Base-by-base conservation (phyloP, 2,888 invertebrate genomes). In the Drosophila limbata region DNA sequence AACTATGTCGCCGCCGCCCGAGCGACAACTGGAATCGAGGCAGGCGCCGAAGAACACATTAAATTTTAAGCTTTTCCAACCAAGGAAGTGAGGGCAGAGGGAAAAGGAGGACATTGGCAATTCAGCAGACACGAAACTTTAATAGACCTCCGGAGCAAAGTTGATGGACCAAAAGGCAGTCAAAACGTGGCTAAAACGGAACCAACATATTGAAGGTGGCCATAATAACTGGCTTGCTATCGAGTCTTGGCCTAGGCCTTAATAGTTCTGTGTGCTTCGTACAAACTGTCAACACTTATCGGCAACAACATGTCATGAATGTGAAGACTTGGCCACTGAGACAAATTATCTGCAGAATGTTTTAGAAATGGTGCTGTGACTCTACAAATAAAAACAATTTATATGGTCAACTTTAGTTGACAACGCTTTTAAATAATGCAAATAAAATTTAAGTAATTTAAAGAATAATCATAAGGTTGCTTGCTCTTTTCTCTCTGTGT, bases 251-350 rank as follows among this genome's bases (percentile, higher is more conserved):
- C 15, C 47, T 56, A 56, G 55, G 70, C 67, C 45, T 52, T 68
- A 63, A 73, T 50, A 62, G 65, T 47, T 33, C 4, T n/a, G 48
- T 15, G 15, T n/a, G 21, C 9, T 28, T 51, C 15, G 33, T 4
- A 42, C 33, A 21, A 71, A 79, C 72, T 81, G 83, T 83, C 77
- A 74, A 79, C 83, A 84, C 76, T 83, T 81, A 74, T 69, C 70
- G 60, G 67, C 81, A 84, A 82, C 81, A 84, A 82, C 81, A 84
- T 83, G 81, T 70, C 78, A 69, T 78, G 72, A 69, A 78, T 84
- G 74, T 72, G 69, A 44, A 25, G 60, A 82, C 74, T 62, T 65
- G 67, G 48, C 63, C 55, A 74, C 70, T 50, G 25, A 8, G 4
- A 31, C 33, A 70, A 67, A 53, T 45, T 15, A 19, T 15, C 25